A percentile compares a stretch with the other conserved stretches of the same genome.
phyloP scores from a whole-genome alignment of 2,888 invertebrate genomes.

The Eupeodes latifasciatus region DNA sequence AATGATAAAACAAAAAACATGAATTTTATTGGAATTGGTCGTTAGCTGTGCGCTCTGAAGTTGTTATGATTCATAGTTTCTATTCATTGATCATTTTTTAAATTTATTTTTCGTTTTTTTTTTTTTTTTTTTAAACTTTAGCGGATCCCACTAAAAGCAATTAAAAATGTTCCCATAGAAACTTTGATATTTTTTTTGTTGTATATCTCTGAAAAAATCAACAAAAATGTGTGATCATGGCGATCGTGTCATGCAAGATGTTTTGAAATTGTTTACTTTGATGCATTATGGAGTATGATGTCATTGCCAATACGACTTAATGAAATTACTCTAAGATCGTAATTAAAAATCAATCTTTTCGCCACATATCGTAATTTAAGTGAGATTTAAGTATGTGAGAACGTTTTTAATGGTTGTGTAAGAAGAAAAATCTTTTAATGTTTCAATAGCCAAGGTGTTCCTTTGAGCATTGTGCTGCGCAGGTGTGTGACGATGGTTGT shows the following conservation, averaged over 20 bases:
- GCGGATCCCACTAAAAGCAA: slow-evolving; percentile 23
- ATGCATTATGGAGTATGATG: slow-evolving; percentile 1
- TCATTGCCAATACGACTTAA: background rate
- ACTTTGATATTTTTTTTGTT: background rate
- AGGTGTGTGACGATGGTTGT: too few species aligned
- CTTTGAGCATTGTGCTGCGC: background rate
- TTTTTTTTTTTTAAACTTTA: background rate
- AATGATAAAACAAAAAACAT: background rate
- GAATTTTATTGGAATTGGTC: background rate
- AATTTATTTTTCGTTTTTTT: too few species aligned
- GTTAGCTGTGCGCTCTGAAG: background rate
- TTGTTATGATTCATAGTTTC: slow-evolving; percentile 13
- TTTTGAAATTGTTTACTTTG: background rate
- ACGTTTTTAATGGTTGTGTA: background rate
- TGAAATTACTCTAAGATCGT: background rate
- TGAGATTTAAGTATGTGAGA: background rate
- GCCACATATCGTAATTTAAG: background rate
- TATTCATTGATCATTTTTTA: slow-evolving; percentile 13
- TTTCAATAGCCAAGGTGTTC: background rate
- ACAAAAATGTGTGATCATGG: background rate
- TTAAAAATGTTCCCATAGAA: slow-evolving; percentile 23
- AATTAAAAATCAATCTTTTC: background rate
- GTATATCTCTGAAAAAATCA: background rate
- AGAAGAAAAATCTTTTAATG: background rate
- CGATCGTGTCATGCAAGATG: slow-evolving; percentile 15